phyloP scores from a whole-genome alignment of 1,140 invertebrate species.

The Diplogasteroides magnus region DNA sequence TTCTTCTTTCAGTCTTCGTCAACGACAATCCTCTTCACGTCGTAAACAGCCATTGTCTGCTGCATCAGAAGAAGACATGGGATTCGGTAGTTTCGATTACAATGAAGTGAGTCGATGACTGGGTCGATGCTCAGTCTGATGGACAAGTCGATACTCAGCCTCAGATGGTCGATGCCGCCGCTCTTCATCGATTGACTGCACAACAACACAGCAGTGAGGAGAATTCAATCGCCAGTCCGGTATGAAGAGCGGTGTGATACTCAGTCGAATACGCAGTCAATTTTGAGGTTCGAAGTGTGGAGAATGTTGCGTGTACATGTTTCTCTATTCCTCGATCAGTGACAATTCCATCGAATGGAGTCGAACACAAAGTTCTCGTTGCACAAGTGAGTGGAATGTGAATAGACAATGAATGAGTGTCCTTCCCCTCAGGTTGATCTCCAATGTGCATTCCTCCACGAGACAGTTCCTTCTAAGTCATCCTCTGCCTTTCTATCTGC shows the following conservation, averaged over 20 bases:
- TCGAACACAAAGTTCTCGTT: conserved; percentile 55
- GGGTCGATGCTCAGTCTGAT: background rate
- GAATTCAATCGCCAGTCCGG: conserved; percentile 15
- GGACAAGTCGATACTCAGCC: too few relatives aligned
- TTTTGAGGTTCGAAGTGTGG: conserved; percentile 40
- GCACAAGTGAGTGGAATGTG: conserved; percentile 20
- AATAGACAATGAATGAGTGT: background rate
- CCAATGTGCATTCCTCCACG: conserved; percentile 55
- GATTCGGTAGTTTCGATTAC: conserved; percentile 54
- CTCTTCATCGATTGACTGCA: conserved; percentile 42
- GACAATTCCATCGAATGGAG: conserved; percentile 55
- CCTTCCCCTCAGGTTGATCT: conserved; percentile 49
- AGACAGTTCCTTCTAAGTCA: conserved; percentile 55
- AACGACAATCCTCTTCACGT: conserved; percentile 9
- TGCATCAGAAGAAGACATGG: conserved; percentile 50
- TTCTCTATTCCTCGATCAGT: conserved; percentile 54
- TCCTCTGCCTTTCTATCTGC: conserved; percentile 57
- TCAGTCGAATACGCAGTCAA: background rate
- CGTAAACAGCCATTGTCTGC: conserved; percentile 28
- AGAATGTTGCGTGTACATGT: conserved; percentile 52
- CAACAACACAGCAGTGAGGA: conserved; percentile 24
- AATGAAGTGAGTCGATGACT: conserved; percentile 32
- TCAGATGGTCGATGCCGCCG: conserved; percentile 40
- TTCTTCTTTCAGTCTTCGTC: conserved; percentile 10
- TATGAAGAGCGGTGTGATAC: background rate